Base-by-base conservation (phyloP, 2,113 vertebrate species). In the Miniopterus natalensis region DNA sequence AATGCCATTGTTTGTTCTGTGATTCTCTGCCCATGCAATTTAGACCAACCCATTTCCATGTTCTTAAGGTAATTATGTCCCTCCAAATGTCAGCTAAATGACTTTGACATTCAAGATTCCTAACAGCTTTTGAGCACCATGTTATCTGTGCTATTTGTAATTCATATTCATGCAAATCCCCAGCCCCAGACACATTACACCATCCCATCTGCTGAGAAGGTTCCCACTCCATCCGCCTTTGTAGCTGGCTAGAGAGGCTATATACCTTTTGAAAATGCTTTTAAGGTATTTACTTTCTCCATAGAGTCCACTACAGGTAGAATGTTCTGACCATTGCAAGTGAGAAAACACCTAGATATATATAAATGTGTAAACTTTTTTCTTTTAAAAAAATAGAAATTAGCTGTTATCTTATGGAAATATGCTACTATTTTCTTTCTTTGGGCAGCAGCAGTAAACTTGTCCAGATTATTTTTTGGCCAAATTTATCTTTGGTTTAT, bases 41-140 rank as follows among this genome's bases (percentile, higher is more conserved):
- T 23, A 94, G 94, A 97, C 97, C 95, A 73, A 84, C 88, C 70
- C 36, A 95, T 63, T 95, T 49, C 66, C 94, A 91, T 97, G 92
- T 98, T 98, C 97, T 94, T 95, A 97, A 94, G 94, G 94, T 97
- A 97, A 96, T 97, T 96, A 95, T 90, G 83, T 96, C 97, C 84
- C 73, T 59, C 95, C 87, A 68, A 88, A 96, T 95, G 81, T 94
- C 92, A 96, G 55, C 63, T 95, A 96, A 97, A 94, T 95, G 88
- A 92, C 96, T 97, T 68, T 97, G 93, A 97, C 90, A 97, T 98
- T 98, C 96, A 94, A 12, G 5, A 92, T 98, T 90, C 61, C 57
- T 96, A 97, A 87, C 75, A 97, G 70, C 97, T 95, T 98, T 96
- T 97, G 90, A 95, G 71, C 93, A 92, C 68, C 81, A 87, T 95